Percentiles rank a stretch among this genome's conserved stretches.
phyloP scores from a whole-genome alignment of 2,888 invertebrate genomes.

The Rotaria socialis region DNA sequence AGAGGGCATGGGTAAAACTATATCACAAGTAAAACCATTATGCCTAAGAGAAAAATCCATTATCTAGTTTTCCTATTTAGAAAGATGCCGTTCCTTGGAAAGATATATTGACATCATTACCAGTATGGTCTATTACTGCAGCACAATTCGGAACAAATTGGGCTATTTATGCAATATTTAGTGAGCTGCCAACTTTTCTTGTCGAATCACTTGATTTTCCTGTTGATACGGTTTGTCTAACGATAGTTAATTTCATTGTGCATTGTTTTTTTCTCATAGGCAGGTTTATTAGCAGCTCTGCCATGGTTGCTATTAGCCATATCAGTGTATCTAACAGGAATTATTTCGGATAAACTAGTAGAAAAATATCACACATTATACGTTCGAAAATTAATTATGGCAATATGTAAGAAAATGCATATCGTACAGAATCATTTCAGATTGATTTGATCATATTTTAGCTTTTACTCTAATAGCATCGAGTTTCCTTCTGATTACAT shows the following conservation, averaged over 20 bases:
- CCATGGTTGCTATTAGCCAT: conserved; percentile 84
- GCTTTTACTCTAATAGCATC: conserved; percentile 74
- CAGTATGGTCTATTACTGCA: conserved; percentile 60
- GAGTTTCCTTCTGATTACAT: conserved; percentile 60
- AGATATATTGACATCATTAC: conserved; percentile 56
- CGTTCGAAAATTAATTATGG: conserved; percentile 69
- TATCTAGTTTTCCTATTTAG: conserved; percentile 48
- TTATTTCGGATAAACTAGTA: conserved; percentile 64
- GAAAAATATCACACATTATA: conserved; percentile 49
- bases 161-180: conserved; percentile 62
- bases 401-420: conserved; percentile 43
- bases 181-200: conserved; percentile 60
- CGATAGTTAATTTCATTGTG: background rate
- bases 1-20: no score
- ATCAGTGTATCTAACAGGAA: conserved; percentile 74
- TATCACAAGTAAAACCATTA: background rate
- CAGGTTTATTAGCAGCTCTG: conserved; percentile 77
- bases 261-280: conserved; percentile 61
- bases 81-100: conserved; percentile 57
- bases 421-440: background rate
- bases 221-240: conserved; percentile 52
- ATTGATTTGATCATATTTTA: conserved; percentile 49
- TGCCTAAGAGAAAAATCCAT: background rate
- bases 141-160: conserved; percentile 61
- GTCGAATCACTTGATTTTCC: conserved; percentile 55